Percentiles rank a stretch among this genome's conserved stretches.
Conservation (phyloP, 2,113 vertebrate species). For the Manacus vitellinus region DNA sequence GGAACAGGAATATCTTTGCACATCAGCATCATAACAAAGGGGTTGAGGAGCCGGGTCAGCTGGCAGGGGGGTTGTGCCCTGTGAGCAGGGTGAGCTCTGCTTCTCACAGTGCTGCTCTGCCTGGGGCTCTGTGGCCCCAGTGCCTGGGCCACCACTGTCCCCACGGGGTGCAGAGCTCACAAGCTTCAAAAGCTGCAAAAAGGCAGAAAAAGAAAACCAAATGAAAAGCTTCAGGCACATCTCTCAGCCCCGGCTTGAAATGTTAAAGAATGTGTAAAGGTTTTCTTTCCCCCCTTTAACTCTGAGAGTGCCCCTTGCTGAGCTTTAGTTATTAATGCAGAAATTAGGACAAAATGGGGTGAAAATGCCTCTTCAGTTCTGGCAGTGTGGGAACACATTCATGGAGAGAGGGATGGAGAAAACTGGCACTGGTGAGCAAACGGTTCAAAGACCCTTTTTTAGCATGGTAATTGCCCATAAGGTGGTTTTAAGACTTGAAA, state of each 20-base stretch:
- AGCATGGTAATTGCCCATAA: neutral
- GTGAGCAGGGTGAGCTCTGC: neutral
- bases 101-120: neutral
- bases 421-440: neutral
- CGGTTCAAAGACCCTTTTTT: neutral
- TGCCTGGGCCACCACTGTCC: accelerated
- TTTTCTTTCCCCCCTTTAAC: neutral
- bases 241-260: neutral
- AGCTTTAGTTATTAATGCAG: neutral
- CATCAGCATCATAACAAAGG: neutral
- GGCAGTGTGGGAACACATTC: neutral
- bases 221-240: neutral
- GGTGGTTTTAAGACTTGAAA: neutral
- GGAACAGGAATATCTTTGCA: neutral
- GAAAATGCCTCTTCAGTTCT: neutral
- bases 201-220: neutral
- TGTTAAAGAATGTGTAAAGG: neutral
- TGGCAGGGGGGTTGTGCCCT: neutral
- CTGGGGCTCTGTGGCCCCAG: accelerated
- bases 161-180: neutral
- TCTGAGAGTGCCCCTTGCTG: neutral
- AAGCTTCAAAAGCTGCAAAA: neutral
- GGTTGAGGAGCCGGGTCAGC: neutral
- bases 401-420: neutral
- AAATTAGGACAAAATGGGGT: neutral